phyloP scores from a whole-genome alignment of 2,113 vertebrate genomes.

The Mandrillus leucophaeus region DNA sequence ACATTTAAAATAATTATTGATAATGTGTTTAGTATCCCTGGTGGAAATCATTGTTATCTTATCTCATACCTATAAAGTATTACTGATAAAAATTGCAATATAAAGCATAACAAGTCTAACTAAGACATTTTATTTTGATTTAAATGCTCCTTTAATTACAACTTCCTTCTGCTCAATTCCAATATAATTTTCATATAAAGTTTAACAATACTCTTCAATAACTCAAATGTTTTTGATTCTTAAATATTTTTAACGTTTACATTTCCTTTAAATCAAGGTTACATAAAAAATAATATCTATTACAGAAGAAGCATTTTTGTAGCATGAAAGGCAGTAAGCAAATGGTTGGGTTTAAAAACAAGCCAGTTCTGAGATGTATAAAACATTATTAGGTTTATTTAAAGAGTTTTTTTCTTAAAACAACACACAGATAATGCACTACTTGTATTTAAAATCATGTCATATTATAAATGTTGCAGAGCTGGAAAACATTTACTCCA shows the following conservation, averaged over 20 bases:
- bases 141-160: constrained; percentile 46
- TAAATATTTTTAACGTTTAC: background rate
- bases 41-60: constrained; percentile 48
- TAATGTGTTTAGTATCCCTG: constrained; percentile 53
- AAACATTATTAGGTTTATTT: constrained; percentile 61
- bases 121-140: constrained; percentile 46
- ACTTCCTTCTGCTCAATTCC: background rate
- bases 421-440: constrained; percentile 57
- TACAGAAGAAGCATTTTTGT: background rate
- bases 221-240: background rate
- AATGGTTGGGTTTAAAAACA: constrained; percentile 64
- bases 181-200: constrained; percentile 62
- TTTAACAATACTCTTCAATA: background rate
- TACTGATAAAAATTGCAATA: background rate
- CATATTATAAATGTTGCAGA: constrained; percentile 74
- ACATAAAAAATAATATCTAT: constrained; percentile 14
- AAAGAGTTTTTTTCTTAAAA: constrained; percentile 56
- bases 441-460: constrained; percentile 64
- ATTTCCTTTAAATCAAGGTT: background rate
- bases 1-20: constrained; percentile 46
- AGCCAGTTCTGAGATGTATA: constrained; percentile 47
- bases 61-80: background rate
- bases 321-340: background rate
- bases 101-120: constrained; percentile 11
- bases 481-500: constrained; percentile 40